These are phyloP conservation scores for Cephus spinipes DNA, from an alignment of 2,888 invertebrate species.

Conservation along the genomic window DNA sequence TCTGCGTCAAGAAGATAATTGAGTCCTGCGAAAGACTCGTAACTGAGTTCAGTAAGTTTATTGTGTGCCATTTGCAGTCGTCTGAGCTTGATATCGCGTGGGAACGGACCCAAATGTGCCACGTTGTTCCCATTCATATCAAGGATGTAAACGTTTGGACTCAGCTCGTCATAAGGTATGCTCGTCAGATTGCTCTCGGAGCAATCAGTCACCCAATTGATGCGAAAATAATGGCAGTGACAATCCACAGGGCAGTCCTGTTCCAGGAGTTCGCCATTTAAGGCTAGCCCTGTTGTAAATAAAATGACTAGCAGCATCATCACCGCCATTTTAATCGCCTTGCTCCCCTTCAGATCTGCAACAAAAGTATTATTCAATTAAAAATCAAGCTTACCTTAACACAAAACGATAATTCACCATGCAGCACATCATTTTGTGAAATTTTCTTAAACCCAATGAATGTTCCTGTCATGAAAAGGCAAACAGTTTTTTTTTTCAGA, in stretches of 20 bases:
- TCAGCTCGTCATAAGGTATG: constrained; percentile 77
- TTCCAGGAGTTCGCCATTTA: constrained; percentile 75
- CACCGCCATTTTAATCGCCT: constrained; percentile 36
- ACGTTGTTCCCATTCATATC: constrained; percentile 80
- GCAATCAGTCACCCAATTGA: constrained; percentile 83
- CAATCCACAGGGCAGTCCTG: constrained; percentile 80
- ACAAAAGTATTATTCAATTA: neutral
- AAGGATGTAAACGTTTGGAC: constrained; percentile 77
- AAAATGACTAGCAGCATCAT: constrained; percentile 34
- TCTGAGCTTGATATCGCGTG: constrained; percentile 76
- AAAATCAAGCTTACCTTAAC: neutral
- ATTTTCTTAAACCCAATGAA: neutral
- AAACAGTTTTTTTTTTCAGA: neutral
- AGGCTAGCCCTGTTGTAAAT: constrained; percentile 46
- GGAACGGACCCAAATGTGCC: constrained; percentile 72
- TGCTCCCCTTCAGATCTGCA: neutral
- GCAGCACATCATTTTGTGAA: neutral
- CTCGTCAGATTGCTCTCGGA: constrained; percentile 80
- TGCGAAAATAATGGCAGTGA: constrained; percentile 80
- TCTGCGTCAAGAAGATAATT: constrained; percentile 79
- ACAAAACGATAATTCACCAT: neutral
- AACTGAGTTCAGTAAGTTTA: constrained; percentile 71
- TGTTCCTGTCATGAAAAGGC: neutral
- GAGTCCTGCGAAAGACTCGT: constrained; percentile 74
- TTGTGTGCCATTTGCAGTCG: constrained; percentile 79